Evolutionary conservation across 2,113 vertebrate species (phyloP).

Genomic region (Nothobranchius furzeri): DNA sequence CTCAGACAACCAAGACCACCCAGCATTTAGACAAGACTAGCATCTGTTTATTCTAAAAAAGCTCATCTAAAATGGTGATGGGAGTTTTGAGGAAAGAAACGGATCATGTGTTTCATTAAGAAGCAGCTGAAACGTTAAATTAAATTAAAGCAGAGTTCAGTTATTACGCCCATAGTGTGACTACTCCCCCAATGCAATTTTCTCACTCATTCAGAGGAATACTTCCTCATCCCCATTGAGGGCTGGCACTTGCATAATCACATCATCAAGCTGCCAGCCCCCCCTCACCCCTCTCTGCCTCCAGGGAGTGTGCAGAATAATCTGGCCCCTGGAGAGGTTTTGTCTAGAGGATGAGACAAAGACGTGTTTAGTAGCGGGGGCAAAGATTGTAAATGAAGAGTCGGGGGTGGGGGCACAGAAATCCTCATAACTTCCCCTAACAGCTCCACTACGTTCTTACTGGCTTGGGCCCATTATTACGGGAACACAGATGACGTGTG

Average conservation of each 20-base stretch:
- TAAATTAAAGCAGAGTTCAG: slow-evolving; percentile 7
- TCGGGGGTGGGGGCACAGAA: neutral
- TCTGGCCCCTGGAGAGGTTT: slow-evolving; percentile 73
- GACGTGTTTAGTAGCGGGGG: slow-evolving; percentile 36
- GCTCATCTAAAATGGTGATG: neutral
- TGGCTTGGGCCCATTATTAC: slow-evolving; percentile 37
- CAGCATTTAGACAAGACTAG: neutral
- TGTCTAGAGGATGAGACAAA: slow-evolving; percentile 57
- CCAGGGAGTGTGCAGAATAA: slow-evolving; percentile 73
- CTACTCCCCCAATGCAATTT: slow-evolving; percentile 33
- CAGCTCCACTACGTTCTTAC: slow-evolving; percentile 2
- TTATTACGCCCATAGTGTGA: slow-evolving; percentile 49
- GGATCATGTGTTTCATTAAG: too few relatives aligned
- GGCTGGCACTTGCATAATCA: slow-evolving; percentile 76
- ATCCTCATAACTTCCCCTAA: slow-evolving; percentile 40
- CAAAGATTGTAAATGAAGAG: neutral
- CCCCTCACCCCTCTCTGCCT: slow-evolving; percentile 16
- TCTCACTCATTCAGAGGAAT: slow-evolving; percentile 56
- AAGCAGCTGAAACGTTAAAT: too few relatives aligned
- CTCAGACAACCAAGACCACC: slow-evolving; percentile 5
- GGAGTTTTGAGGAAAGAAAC: neutral
- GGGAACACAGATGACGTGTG: slow-evolving; percentile 39
- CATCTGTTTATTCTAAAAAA: too few relatives aligned
- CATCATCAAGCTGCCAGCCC: slow-evolving; percentile 56
- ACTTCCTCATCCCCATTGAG: slow-evolving; percentile 67